A percentile compares a stretch with the other conserved stretches of the same genome.
Evolutionary conservation across 2,888 invertebrate species (phyloP).

Genomic region (Argyresthia goedartella): DNA sequence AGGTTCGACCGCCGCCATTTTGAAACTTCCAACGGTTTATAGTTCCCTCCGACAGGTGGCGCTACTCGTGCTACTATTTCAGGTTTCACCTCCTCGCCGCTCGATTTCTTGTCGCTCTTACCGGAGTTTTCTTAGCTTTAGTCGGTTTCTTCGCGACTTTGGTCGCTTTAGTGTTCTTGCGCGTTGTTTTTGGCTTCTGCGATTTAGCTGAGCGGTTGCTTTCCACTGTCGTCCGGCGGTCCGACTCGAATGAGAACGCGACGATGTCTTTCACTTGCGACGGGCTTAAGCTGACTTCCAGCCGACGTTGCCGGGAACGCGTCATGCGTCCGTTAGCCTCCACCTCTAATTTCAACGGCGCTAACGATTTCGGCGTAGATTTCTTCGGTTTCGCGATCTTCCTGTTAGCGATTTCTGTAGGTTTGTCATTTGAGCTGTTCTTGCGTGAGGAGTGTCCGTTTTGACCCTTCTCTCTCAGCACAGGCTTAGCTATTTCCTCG

Average conservation of each 20-base stretch:
- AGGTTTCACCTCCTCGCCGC: slow-evolving; percentile 41
- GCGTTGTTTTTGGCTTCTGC: slow-evolving; percentile 12
- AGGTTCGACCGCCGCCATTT: slow-evolving; percentile 24
- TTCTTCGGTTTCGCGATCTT: slow-evolving; percentile 39
- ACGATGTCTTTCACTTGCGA: slow-evolving; percentile 40
- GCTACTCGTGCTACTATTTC: slow-evolving; percentile 10
- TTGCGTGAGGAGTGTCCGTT: slow-evolving; percentile 34
- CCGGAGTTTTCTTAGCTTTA: slow-evolving; percentile 35
- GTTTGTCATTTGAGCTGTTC: slow-evolving; percentile 20
- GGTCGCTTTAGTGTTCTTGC: slow-evolving; percentile 16
- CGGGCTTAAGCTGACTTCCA: slow-evolving; percentile 49
- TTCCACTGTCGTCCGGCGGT: slow-evolving; percentile 37
- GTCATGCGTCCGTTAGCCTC: slow-evolving; percentile 43
- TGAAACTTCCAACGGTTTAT: slow-evolving; percentile 10
- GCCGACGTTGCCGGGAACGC: slow-evolving; percentile 37
- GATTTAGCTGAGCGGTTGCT: slow-evolving; percentile 32
- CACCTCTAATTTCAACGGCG: slow-evolving; percentile 21
- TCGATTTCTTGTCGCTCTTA: slow-evolving; percentile 33
- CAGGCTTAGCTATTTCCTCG: slow-evolving; percentile 43
- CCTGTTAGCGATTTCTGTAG: slow-evolving; percentile 23
- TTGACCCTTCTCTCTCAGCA: slow-evolving; percentile 55
- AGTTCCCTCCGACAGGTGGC: slow-evolving; percentile 15
- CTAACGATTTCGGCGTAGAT: slow-evolving; percentile 18
- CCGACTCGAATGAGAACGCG: slow-evolving; percentile 48
- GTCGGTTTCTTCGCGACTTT: slow-evolving; percentile 11